phyloP scores from a whole-genome alignment of 1,140 invertebrate species.

The Drosophila pachea region DNA sequence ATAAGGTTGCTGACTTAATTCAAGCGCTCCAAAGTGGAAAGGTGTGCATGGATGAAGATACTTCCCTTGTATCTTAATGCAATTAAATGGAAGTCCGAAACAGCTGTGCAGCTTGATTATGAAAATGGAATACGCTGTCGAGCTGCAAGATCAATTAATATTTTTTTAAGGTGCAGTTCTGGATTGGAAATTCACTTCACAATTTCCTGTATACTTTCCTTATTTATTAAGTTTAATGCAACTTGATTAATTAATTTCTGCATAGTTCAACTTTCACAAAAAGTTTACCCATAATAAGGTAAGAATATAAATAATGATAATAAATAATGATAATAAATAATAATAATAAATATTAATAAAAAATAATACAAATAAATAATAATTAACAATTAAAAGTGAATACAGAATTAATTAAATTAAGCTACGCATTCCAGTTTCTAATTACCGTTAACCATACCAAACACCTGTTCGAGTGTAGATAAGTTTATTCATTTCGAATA shows the following conservation, averaged over 20 bases:
- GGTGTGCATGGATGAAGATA: conserved; percentile 21
- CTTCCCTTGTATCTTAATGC: conserved; percentile 15
- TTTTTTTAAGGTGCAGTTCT: neutral
- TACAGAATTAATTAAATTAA: too few relatives aligned
- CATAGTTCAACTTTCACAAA: too few relatives aligned
- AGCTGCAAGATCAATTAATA: neutral
- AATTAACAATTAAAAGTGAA: too few relatives aligned
- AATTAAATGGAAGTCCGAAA: conserved; percentile 25
- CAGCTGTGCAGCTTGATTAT: conserved; percentile 17
- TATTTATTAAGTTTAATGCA: neutral
- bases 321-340: too few relatives aligned
- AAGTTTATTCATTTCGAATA: neutral
- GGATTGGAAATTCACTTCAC: neutral
- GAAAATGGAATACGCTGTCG: neutral
- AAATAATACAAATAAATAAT: too few relatives aligned
- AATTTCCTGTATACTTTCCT: neutral
- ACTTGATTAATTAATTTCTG: neutral
- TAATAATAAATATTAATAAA: too few relatives aligned
- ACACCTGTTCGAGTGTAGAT: conserved; percentile 9
- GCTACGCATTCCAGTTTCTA: too few relatives aligned
- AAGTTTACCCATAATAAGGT: too few relatives aligned
- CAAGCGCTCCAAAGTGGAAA: conserved; percentile 34
- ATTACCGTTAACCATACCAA: neutral
- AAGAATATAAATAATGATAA: too few relatives aligned
- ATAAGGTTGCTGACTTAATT: conserved; percentile 53